These are phyloP conservation scores for Alsophila aescularia DNA, from an alignment of 2,888 invertebrate species.

Conservation along the genomic window DNA sequence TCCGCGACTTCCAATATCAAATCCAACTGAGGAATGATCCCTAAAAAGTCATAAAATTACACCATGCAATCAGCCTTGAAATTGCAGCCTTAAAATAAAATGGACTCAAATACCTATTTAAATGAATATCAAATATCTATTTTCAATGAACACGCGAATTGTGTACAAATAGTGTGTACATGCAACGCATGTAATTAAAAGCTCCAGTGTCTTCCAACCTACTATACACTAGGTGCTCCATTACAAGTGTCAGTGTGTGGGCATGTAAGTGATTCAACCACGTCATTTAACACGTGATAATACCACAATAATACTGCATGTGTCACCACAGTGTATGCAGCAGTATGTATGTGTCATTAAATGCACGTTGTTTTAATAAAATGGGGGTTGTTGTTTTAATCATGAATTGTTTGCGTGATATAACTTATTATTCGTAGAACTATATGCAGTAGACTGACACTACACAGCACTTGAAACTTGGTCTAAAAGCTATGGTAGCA, in stretches of 20 bases:
- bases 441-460: neutral
- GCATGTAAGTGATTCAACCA: constrained; percentile 1
- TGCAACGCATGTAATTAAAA: neutral
- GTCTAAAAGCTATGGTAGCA: too few species aligned
- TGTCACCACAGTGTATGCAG: constrained; percentile 1
- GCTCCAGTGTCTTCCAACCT: constrained; percentile 2
- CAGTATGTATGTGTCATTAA: constrained; percentile 1
- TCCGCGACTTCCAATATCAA: too few species aligned
- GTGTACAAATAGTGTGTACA: too few species aligned
- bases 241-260: neutral
- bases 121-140: too few species aligned
- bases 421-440: too few species aligned
- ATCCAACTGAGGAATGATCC: too few species aligned
- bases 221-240: neutral
- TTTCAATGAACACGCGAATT: too few species aligned
- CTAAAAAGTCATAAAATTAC: too few species aligned
- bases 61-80: too few species aligned
- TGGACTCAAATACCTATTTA: too few species aligned
- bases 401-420: neutral
- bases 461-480: too few species aligned
- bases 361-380: constrained; percentile 14
- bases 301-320: constrained; percentile 9
- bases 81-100: too few species aligned
- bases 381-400: neutral
- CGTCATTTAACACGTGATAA: constrained; percentile 4